Conservation (phyloP, 1,140 invertebrate species). For the Rhizoglyphus robini region DNA sequence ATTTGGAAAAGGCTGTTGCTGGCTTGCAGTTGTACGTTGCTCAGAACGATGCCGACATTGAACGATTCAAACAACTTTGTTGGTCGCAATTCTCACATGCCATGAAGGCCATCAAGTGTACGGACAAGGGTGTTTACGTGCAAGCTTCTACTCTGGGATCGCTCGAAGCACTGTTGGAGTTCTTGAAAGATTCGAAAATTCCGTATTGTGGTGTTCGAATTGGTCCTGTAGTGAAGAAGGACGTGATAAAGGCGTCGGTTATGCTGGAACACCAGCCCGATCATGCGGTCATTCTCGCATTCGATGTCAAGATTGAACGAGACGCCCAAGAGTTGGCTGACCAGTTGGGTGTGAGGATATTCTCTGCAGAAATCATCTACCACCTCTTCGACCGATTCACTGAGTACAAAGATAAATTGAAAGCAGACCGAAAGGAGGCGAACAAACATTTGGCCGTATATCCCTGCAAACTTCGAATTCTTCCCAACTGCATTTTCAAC, state of each 20-base stretch:
- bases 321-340: conserved; percentile 97
- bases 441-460: conserved; percentile 94
- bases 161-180: conserved; percentile 90
- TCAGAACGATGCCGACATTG: conserved; percentile 81
- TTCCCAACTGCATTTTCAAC: conserved; percentile 90
- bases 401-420: conserved; percentile 82
- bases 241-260: conserved; percentile 97
- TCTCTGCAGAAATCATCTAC: conserved; percentile 99
- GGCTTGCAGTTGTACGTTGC: conserved; percentile 66
- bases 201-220: conserved; percentile 97
- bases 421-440: conserved; percentile 78
- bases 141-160: conserved; percentile 97
- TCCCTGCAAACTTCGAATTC: conserved; percentile 78
- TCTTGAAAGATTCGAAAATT: conserved; percentile 85
- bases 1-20: conserved; percentile 93
- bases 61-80: conserved; percentile 49
- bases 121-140: conserved; percentile 86
- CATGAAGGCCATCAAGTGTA: conserved; percentile 77
- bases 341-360: conserved; percentile 82
- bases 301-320: conserved; percentile 94
- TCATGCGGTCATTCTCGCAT: conserved; percentile 94
- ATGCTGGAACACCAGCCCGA: conserved; percentile 97
- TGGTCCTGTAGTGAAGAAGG: conserved; percentile 96
- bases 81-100: conserved; percentile 45
- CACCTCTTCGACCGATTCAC: conserved; percentile 97